Conservation (phyloP, 2,113 vertebrate genomes). For the Fregetta grallaria region DNA sequence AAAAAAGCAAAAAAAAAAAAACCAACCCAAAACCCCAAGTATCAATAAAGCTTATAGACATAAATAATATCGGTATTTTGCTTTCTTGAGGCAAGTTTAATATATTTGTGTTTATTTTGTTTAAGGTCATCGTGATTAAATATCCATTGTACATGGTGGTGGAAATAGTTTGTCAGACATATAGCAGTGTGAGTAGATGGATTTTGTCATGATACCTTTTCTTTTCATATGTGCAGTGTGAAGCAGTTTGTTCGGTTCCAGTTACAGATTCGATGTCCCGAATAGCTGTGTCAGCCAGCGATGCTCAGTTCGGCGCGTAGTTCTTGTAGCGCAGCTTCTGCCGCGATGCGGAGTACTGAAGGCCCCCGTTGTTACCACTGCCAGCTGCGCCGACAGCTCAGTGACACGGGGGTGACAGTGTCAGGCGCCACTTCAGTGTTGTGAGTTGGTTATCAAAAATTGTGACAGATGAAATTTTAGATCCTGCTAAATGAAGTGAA, state of each 20-base stretch:
- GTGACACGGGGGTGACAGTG: background rate
- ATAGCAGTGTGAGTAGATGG: background rate
- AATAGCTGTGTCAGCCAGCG: rapidly evolving
- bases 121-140: background rate
- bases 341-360: background rate
- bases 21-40: slow-evolving; percentile 67
- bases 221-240: background rate
- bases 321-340: background rate
- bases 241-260: background rate
- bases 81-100: slow-evolving; percentile 43
- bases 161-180: background rate
- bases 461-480: background rate
- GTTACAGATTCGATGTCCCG: background rate
- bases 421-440: background rate
- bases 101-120: background rate
- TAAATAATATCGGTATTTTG: slow-evolving; percentile 13
- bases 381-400: background rate
- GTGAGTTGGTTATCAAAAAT: background rate
- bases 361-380: background rate
- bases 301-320: background rate
- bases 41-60: slow-evolving; percentile 99
- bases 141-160: background rate
- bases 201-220: background rate
- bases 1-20: slow-evolving; percentile 17
- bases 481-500: background rate